Evolutionary conservation across 2,888 invertebrate species (phyloP), one percentile per base, ranked within the genome.

Genomic region (Griposia aprilina): DNA sequence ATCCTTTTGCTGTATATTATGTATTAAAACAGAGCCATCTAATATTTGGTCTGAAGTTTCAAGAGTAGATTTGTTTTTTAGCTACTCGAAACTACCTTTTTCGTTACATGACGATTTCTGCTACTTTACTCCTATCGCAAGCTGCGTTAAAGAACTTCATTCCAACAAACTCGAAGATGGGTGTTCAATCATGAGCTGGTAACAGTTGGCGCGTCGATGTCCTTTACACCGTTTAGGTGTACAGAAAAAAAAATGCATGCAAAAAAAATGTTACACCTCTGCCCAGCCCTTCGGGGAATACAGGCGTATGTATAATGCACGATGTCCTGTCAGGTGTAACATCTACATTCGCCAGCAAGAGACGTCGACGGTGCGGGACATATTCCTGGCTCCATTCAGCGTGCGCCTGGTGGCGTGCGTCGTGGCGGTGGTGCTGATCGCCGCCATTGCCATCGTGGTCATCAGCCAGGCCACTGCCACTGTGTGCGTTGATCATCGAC

Each of bases 331-430:
- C 80, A 98, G 98, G 96, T 97, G 97, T 84, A 97, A 97, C 84
- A 97, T 98, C 83, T 98, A 97, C 90, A 97, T 97, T 76, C 97
- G 97, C 41, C 97, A 97, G 48, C 97, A 97, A 89, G 97, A 97
- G 87, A 97, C 97, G 0, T 97, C 97, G 0, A 97, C 97, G 0
- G 97, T 97, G 67, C 96, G 97, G 0, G 97, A 98, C 86, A 97
- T 98, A 90, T 98, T 97, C 90, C 86, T 97, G 70, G 97, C 97
- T 1, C 97, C 98, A 0, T 98, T 98, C 88, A 97, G 97, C 83
- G 94, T 93, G 13, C 95, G 95, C 1, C 92, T 98, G 63, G 90
- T 97, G 36, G 91, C 94, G 0, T 97, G 97, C 87, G 97, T 98
- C 15, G 91, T 97, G 0, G 95, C 93, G 0, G 97, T 97, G 23